phyloP scores from a whole-genome alignment of 1,140 invertebrate species.

The Ditylenchus dipsaci region DNA sequence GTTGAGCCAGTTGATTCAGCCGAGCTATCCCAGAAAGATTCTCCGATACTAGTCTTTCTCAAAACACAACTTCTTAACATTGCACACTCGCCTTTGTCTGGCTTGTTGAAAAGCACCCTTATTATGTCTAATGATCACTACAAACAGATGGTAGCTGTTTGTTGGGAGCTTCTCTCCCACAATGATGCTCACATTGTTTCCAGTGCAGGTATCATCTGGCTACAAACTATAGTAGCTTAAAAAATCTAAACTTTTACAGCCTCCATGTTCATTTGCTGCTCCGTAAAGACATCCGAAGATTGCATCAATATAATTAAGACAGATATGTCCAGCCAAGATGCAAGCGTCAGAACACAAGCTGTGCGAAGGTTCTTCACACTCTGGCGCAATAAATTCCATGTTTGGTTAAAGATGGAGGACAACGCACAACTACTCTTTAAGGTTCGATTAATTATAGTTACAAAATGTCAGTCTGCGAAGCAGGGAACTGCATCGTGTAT shows the following conservation, averaged over 20 bases:
- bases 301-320: slow-evolving; percentile 80
- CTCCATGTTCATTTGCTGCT: slow-evolving; percentile 81
- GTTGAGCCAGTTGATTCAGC: slow-evolving; percentile 18
- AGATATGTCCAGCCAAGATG: slow-evolving; percentile 76
- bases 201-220: slow-evolving; percentile 59
- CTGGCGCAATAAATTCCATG: slow-evolving; percentile 95
- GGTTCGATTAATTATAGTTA: slow-evolving; percentile 42
- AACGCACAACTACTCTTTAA: slow-evolving; percentile 88
- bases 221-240: neutral
- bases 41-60: slow-evolving; percentile 31
- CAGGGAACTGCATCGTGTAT: too few relatives aligned
- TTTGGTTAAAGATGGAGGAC: slow-evolving; percentile 98
- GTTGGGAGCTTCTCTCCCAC: slow-evolving; percentile 87
- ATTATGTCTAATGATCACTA: slow-evolving; percentile 82
- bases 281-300: slow-evolving; percentile 80
- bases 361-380: slow-evolving; percentile 80
- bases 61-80: slow-evolving; percentile 71
- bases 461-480: too few relatives aligned
- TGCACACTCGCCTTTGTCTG: slow-evolving; percentile 82
- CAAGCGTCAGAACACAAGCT: slow-evolving; percentile 72
- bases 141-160: slow-evolving; percentile 77
- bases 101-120: slow-evolving; percentile 83
- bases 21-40: slow-evolving; percentile 34
- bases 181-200: slow-evolving; percentile 64
- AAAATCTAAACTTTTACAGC: slow-evolving; percentile 62